phyloP scores from a whole-genome alignment of 2,797 vertebrate species.

The Micropoecilia bifurca region DNA sequence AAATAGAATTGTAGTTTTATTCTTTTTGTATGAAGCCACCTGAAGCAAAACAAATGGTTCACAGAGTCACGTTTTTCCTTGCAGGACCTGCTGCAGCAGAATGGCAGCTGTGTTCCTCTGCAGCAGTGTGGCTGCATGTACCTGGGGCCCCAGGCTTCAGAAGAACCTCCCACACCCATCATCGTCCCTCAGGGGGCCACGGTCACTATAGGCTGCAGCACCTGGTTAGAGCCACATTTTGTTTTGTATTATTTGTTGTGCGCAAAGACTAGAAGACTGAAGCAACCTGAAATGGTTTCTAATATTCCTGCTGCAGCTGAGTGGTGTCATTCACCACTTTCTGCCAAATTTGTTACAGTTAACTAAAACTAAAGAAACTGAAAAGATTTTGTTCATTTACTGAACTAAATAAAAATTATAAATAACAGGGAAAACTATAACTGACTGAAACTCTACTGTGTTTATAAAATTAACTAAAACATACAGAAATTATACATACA shows the following conservation, averaged over 20 bases:
- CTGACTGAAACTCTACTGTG: too few species aligned
- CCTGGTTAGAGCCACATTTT: constrained; percentile 81
- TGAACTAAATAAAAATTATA: too few species aligned
- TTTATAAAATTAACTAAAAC: too few species aligned
- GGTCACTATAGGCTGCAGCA: constrained; percentile 84
- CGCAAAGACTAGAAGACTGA: neutral
- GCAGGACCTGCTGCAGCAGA: constrained; percentile 86
- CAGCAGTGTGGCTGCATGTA: constrained; percentile 84
- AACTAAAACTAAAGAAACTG: too few species aligned
- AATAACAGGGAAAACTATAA: too few species aligned
- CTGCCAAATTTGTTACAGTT: neutral
- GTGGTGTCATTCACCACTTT: neutral
- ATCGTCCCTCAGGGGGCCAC: constrained; percentile 76
- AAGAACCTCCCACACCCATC: constrained; percentile 53
- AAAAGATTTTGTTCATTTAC: too few species aligned
- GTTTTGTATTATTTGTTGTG: neutral
- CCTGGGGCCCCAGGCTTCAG: constrained; percentile 58
- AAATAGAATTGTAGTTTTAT: neutral
- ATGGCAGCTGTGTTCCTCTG: constrained; percentile 79
- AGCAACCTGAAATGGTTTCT: neutral
- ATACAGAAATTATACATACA: too few species aligned
- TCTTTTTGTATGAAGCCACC: neutral
- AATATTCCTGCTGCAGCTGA: neutral
- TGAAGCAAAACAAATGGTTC: neutral
- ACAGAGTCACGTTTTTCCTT: neutral